These are phyloP conservation scores for Zingel zingel DNA, from an alignment of 2,113 vertebrate genomes.

Conservation along the genomic window DNA sequence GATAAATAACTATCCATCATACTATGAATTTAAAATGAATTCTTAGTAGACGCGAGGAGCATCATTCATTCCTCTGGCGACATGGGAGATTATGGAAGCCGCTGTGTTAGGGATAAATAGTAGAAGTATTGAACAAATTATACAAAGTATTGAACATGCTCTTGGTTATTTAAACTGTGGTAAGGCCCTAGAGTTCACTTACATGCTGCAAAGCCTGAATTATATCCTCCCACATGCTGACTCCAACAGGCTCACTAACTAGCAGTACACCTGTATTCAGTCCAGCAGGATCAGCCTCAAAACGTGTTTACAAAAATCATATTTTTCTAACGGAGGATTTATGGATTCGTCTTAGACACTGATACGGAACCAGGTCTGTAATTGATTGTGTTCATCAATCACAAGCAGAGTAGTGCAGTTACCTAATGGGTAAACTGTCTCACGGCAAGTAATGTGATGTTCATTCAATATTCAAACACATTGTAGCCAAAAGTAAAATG, in stretches of 20 bases:
- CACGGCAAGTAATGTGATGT: conserved; percentile 20
- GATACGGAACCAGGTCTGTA: conserved; percentile 27
- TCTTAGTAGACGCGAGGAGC: conserved; percentile 4
- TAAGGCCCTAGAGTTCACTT: conserved; percentile 16
- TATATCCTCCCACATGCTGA: not conserved
- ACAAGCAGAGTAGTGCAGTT: conserved; percentile 29
- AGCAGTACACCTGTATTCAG: not conserved
- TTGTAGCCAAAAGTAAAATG: not conserved
- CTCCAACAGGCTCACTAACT: not conserved
- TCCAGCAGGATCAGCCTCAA: conserved; percentile 1
- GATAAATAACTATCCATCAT: conserved; percentile 69
- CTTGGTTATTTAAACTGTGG: conserved; percentile 40
- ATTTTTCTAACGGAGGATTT: conserved; percentile 33
- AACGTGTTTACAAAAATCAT: conserved; percentile 17
- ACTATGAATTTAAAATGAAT: conserved; percentile 51
- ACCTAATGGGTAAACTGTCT: conserved; percentile 20
- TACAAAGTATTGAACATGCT: conserved; percentile 28
- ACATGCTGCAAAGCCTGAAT: conserved; percentile 25
- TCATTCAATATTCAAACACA: conserved; percentile 45
- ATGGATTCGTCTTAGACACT: conserved; percentile 42
- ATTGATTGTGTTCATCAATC: conserved; percentile 47
- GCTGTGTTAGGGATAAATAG: conserved; percentile 24
- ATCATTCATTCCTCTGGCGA: conserved; percentile 25
- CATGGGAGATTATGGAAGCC: conserved; percentile 20
- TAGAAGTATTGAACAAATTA: too few relatives aligned